Evolutionary conservation across 2,888 invertebrate species (phyloP).

Genomic region (Parascotia fuliginaria): DNA sequence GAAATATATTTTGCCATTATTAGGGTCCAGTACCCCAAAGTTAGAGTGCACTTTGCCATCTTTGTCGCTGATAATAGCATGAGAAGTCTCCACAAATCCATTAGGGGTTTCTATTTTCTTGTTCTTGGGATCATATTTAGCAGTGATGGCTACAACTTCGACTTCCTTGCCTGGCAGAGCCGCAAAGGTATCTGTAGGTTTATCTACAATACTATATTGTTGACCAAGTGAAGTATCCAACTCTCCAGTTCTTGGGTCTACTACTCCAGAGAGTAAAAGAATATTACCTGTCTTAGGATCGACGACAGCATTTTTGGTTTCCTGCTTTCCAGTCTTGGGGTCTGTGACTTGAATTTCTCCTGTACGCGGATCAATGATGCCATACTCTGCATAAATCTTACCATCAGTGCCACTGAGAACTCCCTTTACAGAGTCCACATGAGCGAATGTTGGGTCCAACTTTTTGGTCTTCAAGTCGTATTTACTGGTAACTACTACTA

Average conservation of each 20-base stretch:
- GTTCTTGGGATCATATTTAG: conserved; percentile 86
- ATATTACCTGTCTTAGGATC: conserved; percentile 84
- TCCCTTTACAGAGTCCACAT: conserved; percentile 78
- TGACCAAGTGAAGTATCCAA: conserved; percentile 85
- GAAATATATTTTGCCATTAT: conserved; percentile 85
- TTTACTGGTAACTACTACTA: conserved; percentile 86
- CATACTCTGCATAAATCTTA: conserved; percentile 87
- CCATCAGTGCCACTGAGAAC: conserved; percentile 87
- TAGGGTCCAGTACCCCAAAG: conserved; percentile 87
- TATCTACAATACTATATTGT: conserved; percentile 87
- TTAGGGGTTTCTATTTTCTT: conserved; percentile 86
- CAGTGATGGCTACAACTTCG: conserved; percentile 86
- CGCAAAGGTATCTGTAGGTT: conserved; percentile 80
- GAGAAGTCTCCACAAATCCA: conserved; percentile 81
- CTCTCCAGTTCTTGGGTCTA: conserved; percentile 86
- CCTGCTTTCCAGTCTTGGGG: conserved; percentile 75
- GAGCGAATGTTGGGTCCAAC: conserved; percentile 82
- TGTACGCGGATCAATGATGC: conserved; percentile 87
- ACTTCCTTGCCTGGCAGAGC: conserved; percentile 77
- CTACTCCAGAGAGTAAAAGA: conserved; percentile 81
- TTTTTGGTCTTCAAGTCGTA: conserved; percentile 84
- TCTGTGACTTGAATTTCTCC: conserved; percentile 79
- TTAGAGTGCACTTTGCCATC: conserved; percentile 89
- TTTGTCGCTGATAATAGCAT: conserved; percentile 88
- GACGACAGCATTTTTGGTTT: conserved; percentile 72